These are phyloP conservation scores for Ciconia boyciana DNA, from an alignment of 2,113 vertebrate species.

Conservation along the genomic window DNA sequence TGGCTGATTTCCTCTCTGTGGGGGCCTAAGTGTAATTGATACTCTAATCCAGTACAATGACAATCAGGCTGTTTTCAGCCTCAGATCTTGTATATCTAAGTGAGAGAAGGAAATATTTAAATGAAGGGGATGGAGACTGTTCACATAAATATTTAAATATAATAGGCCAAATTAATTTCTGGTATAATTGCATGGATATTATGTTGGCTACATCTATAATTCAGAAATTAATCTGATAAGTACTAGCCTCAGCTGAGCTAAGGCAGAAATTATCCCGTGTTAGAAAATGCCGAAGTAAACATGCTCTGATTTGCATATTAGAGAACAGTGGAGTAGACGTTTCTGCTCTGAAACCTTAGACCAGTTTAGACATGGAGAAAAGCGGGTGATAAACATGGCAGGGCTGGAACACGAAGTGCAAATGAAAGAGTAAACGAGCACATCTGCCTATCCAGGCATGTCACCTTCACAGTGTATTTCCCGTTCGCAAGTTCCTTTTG, in stretches of 20 bases:
- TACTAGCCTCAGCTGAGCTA: not conserved
- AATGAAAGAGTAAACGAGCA: not conserved
- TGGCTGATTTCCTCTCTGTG: not conserved
- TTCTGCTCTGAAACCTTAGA: not conserved
- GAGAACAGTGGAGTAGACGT: not conserved
- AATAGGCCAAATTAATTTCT: slow-evolving; percentile 8
- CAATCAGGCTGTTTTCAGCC: not conserved
- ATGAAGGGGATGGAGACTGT: not conserved
- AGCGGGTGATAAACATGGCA: not conserved
- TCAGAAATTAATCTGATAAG: slow-evolving; percentile 18
- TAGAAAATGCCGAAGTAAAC: not conserved
- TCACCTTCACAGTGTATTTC: not conserved
- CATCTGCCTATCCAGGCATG: not conserved
- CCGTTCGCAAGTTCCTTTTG: not conserved
- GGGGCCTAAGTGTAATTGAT: not conserved
- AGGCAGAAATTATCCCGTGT: not conserved
- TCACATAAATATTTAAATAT: slow-evolving; percentile 40
- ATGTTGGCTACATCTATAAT: not conserved
- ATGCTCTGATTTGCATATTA: not conserved
- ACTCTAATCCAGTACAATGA: not conserved
- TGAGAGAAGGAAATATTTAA: slow-evolving; percentile 2
- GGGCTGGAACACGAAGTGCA: not conserved
- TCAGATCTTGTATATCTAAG: not conserved
- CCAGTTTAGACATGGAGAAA: not conserved
- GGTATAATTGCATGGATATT: slow-evolving; percentile 2